Evolutionary conservation across 2,797 vertebrate species (phyloP), one percentile per base, ranked within the genome.

Genomic region (Anisognathus igniventris): DNA sequence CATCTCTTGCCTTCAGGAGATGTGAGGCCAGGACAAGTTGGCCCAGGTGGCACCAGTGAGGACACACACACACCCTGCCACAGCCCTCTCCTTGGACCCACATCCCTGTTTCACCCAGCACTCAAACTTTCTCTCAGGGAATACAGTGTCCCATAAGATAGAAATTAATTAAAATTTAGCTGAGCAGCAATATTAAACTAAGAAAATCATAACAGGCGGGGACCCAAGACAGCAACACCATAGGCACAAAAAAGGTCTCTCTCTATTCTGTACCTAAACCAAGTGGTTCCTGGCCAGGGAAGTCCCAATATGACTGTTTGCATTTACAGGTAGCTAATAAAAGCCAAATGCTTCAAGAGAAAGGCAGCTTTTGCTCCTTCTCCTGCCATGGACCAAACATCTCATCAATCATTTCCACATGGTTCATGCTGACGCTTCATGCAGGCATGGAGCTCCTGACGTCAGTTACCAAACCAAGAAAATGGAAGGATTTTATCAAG

Each of bases 401-500:
- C 56, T 66, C 84, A 50, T 74, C 15, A 6, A 50, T 80, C 30
- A 23, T 62, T 85, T 65, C 78, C 64, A 35, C 2, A 2, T 66
- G 81, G 45, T 25, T 70, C 6, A 0, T 44, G 42, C 67, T 78
- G 75, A 68, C 13, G 28, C 53, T 44, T 62, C 5, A 1, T 17
- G 42, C 61, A 91, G 60, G 68, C 87, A 65, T 73, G 65, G 58
- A 91, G 60, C 74, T 54, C 56, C 66, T 88, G 64, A 88, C 67
- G 72, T 70, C 67, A 53, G 37, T 76, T 79, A 86, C 35, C 86
- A 78, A 50, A 70, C 50, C 45, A 57, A 45, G 62, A 56, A 88
- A 94, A 84, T 17, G 4, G 65, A 64, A 82, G 51, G 31, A 67
- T 93, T 94, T 94, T 85, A 64, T 93, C 74, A 56, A 66, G 45